Conservation (phyloP, 2,113 vertebrate species). For the Arothron firmamentum region DNA sequence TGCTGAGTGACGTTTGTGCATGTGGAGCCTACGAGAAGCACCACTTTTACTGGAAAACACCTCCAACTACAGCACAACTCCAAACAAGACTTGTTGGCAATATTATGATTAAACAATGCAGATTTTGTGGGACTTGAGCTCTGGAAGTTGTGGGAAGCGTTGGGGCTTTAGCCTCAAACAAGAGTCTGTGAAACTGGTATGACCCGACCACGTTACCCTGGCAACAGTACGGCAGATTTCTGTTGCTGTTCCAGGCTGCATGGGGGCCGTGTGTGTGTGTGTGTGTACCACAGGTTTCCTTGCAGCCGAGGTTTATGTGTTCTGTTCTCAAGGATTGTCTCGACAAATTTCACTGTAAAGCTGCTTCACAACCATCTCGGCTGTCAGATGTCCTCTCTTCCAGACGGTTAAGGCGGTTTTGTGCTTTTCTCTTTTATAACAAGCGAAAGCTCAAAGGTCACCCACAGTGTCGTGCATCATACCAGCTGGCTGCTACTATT, state of each 20-base stretch:
- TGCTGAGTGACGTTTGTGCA: neutral
- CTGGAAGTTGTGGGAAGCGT: neutral
- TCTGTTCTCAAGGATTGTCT: slow-evolving; percentile 49
- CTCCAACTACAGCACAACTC: no score
- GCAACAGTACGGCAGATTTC: slow-evolving; percentile 61
- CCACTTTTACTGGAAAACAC: no score
- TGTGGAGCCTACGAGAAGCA: no score
- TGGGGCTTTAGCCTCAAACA: slow-evolving; percentile 33
- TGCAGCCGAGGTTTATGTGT: slow-evolving; percentile 40
- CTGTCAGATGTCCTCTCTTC: slow-evolving; percentile 10
- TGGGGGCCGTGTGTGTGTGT: slow-evolving; percentile 21
- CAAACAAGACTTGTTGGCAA: neutral
- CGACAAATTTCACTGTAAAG: slow-evolving; percentile 5
- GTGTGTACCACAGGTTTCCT: slow-evolving; percentile 50
- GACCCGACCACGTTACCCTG: slow-evolving; percentile 64
- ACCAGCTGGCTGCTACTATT: neutral
- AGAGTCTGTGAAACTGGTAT: slow-evolving; percentile 55
- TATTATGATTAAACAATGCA: slow-evolving; percentile 1
- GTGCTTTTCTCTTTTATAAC: slow-evolving; percentile 27
- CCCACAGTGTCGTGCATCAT: slow-evolving; percentile 32
- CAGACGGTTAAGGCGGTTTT: slow-evolving; percentile 30
- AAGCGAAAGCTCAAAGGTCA: slow-evolving; percentile 26
- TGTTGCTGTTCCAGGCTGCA: slow-evolving; percentile 56
- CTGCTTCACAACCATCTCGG: no score
- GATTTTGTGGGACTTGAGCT: neutral